Conservation (phyloP, 2,113 vertebrate genomes). For the Protobothrops mucrosquamatus region DNA sequence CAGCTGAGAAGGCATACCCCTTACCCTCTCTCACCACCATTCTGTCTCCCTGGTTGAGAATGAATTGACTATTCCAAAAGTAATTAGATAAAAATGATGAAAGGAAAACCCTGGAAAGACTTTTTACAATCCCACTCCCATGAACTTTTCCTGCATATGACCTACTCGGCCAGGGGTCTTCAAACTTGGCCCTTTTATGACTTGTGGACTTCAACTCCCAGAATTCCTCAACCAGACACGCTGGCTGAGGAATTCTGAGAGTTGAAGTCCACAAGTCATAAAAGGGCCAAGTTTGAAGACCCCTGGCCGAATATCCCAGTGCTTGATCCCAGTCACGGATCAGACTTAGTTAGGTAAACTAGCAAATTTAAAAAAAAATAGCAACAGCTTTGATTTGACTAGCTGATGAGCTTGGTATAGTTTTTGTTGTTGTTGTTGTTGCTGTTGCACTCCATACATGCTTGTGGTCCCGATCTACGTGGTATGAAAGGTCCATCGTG, state of each 20-base stretch:
- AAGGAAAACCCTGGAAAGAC: neutral
- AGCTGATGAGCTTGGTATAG: neutral
- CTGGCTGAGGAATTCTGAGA: too few relatives aligned
- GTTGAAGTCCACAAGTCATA: too few relatives aligned
- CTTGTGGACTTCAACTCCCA: too few relatives aligned
- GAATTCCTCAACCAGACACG: too few relatives aligned
- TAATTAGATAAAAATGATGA: neutral
- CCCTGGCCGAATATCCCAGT: neutral
- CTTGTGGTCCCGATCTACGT: neutral
- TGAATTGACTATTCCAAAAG: neutral
- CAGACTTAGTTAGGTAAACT: neutral
- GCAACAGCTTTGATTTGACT: neutral
- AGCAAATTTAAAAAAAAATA: neutral
- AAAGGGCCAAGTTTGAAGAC: too few relatives aligned
- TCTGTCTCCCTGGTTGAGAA: neutral
- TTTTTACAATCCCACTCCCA: neutral
- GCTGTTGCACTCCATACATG: neutral
- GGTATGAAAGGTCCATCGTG: neutral
- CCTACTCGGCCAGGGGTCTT: neutral
- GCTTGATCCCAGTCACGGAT: neutral
- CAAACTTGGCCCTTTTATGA: too few relatives aligned
- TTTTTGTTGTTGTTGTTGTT: neutral
- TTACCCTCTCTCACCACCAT: neutral
- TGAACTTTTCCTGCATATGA: neutral
- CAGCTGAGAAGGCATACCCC: neutral